phyloP scores from a whole-genome alignment of 2,888 invertebrate species.

The Apamea crenata region DNA sequence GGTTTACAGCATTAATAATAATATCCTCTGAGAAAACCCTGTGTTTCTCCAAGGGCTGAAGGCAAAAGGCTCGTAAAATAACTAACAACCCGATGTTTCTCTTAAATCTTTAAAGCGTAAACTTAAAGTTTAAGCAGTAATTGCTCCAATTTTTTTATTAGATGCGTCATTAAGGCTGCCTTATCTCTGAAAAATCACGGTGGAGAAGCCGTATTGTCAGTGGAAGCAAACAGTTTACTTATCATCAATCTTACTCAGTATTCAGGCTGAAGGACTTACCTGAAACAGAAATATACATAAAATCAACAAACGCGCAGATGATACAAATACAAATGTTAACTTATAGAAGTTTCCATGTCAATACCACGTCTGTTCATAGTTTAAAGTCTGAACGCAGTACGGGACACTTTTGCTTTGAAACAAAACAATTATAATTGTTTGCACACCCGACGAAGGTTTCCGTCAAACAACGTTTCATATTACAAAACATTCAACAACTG shows the following conservation, averaged over 20 bases:
- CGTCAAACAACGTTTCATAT: constrained; percentile 81
- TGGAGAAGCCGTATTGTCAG: constrained; percentile 6
- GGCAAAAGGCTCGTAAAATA: constrained; percentile 30
- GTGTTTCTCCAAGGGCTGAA: constrained; percentile 16
- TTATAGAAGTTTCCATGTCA: constrained; percentile 43
- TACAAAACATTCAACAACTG: constrained; percentile 79
- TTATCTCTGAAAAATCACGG: constrained; percentile 41
- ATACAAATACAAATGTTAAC: constrained; percentile 36
- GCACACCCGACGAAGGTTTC: constrained; percentile 77
- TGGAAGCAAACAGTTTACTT: constrained; percentile 41
- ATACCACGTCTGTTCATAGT: constrained; percentile 50
- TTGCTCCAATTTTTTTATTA: constrained; percentile 16
- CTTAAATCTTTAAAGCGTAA: constrained; percentile 17
- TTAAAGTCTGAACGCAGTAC: constrained; percentile 45
- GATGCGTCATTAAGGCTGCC: constrained; percentile 19
- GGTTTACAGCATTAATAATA: constrained; percentile 36
- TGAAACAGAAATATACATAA: constrained; percentile 71
- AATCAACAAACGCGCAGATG: constrained; percentile 50
- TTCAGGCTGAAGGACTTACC: constrained; percentile 71
- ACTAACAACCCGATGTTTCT: constrained; percentile 9
- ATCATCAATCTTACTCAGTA: constrained; percentile 65
- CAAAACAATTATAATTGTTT: constrained; percentile 76
- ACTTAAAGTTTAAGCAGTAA: neutral
- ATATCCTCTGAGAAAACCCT: constrained; percentile 38
- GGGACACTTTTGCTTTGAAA: constrained; percentile 72